Evolutionary conservation across 1,140 invertebrate species (phyloP).

Genomic region (Zaprionus vittiger): DNA sequence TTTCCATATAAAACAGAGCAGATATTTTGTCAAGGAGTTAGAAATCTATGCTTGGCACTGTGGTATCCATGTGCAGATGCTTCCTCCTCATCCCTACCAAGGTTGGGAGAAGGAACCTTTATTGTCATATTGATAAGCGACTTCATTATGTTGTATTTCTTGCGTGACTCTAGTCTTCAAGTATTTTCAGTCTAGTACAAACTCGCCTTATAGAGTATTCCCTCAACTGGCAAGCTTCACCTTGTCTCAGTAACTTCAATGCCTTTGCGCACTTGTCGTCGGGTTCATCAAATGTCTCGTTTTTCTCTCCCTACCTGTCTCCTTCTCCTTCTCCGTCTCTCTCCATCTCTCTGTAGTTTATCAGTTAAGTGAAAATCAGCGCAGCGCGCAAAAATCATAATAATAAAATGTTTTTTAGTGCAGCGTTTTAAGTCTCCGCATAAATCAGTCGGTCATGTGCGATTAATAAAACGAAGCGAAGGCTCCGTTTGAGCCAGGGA

Average conservation of each 20-base stretch:
- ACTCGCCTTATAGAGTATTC: not conserved
- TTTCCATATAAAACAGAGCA: too few relatives aligned
- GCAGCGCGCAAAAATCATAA: constrained; percentile 66
- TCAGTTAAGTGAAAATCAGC: constrained; percentile 78
- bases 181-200: too few relatives aligned
- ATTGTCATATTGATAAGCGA: too few relatives aligned
- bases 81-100: too few relatives aligned
- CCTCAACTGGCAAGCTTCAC: constrained; percentile 6
- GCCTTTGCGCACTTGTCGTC: constrained; percentile 31
- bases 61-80: too few relatives aligned
- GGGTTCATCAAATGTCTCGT: constrained; percentile 41
- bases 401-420: constrained; percentile 78
- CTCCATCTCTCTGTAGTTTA: constrained; percentile 59
- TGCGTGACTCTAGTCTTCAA: too few relatives aligned
- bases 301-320: constrained; percentile 24
- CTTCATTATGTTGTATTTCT: too few relatives aligned
- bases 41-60: too few relatives aligned
- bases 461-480: constrained; percentile 72
- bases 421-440: constrained; percentile 72
- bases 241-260: constrained; percentile 3
- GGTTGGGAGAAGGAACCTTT: too few relatives aligned
- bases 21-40: too few relatives aligned
- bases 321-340: not conserved
- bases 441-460: constrained; percentile 80
- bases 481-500: not conserved